phyloP scores from a whole-genome alignment of 1,140 invertebrate genomes.

The Cydia fagiglandana region DNA sequence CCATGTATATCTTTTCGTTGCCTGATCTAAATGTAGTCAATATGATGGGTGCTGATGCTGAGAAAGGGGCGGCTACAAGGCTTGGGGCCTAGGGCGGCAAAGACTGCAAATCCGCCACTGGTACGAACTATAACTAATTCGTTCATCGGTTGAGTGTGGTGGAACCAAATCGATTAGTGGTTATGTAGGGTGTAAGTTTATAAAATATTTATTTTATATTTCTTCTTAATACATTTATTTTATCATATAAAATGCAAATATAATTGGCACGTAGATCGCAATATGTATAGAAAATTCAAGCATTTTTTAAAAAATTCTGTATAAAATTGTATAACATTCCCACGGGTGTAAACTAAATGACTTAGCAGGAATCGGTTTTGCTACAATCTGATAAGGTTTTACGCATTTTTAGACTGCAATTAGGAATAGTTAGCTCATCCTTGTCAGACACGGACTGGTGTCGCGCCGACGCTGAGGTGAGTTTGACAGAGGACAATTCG shows the following conservation, averaged over 20 bases:
- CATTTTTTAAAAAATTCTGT: not conserved
- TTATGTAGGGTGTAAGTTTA: too few relatives aligned
- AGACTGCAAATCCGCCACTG: too few relatives aligned
- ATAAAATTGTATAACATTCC: not conserved
- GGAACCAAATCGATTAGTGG: too few relatives aligned
- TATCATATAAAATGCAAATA: not conserved
- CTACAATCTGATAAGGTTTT: slow-evolving; percentile 62
- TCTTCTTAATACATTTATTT: not conserved
- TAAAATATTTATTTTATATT: not conserved
- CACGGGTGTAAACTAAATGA: slow-evolving; percentile 16
- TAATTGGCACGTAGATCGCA: not conserved
- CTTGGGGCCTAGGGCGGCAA: too few relatives aligned
- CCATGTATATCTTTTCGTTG: too few relatives aligned
- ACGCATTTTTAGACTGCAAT: slow-evolving; percentile 70
- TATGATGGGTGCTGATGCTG: too few relatives aligned
- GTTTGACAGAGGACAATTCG: slow-evolving; percentile 79
- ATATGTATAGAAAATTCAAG: not conserved
- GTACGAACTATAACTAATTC: too few relatives aligned
- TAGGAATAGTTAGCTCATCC: slow-evolving; percentile 74
- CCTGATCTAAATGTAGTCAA: too few relatives aligned
- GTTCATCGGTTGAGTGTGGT: too few relatives aligned
- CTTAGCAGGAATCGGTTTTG: slow-evolving; percentile 62
- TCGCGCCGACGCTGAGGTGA: slow-evolving; percentile 67
- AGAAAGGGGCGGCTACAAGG: too few relatives aligned
- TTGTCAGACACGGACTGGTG: slow-evolving; percentile 74